A percentile compares a stretch with the other conserved stretches of the same genome.
phyloP scores from a whole-genome alignment of 2,797 vertebrate species.

The Molossus alvarezi region DNA sequence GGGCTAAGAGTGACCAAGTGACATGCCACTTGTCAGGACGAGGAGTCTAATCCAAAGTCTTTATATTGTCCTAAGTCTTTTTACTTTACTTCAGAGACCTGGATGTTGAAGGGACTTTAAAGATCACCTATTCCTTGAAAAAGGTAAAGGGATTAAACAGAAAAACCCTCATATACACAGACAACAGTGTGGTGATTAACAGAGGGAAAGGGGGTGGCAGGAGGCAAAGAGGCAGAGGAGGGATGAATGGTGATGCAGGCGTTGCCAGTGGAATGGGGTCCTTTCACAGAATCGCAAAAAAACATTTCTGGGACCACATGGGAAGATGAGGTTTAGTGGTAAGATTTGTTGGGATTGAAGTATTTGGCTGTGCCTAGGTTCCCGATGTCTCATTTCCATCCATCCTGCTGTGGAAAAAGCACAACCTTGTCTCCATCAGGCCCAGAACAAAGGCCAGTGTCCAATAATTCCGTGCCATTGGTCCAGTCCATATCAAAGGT shows the following conservation, averaged over 20 bases:
- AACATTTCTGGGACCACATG: not conserved
- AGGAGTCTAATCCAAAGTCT: not conserved
- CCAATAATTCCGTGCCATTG: not conserved
- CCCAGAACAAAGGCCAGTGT: not conserved
- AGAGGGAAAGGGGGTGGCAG: not conserved
- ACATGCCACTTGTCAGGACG: not conserved
- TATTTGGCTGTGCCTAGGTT: not conserved
- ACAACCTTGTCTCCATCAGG: not conserved
- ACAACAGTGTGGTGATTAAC: not conserved
- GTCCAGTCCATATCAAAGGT: not conserved
- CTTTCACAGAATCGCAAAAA: not conserved
- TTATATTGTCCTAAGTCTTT: not conserved
- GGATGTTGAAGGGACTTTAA: not conserved
- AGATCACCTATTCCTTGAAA: not conserved
- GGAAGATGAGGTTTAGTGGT: not conserved
- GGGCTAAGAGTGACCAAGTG: not conserved
- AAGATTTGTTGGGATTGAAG: not conserved
- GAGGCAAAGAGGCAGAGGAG: not conserved
- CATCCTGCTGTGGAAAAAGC: not conserved
- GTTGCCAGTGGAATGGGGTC: not conserved
- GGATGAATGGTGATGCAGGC: not conserved
- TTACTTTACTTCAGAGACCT: not conserved
- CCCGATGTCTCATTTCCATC: not conserved
- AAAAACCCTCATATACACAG: not conserved
- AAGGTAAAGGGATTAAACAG: not conserved